These are phyloP conservation scores for Antrozous pallidus DNA, from an alignment of 2,797 vertebrate species.

Conservation along the genomic window DNA sequence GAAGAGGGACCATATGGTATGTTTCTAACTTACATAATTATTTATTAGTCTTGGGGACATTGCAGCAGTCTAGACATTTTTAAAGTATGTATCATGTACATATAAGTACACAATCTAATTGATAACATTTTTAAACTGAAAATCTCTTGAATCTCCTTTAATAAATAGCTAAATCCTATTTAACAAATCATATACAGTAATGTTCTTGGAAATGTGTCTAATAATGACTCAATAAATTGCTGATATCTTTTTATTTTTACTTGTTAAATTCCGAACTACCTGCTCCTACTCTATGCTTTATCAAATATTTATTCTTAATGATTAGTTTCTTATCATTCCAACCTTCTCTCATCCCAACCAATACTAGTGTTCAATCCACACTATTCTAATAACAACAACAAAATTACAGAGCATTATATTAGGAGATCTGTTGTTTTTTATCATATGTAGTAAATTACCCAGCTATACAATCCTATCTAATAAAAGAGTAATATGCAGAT, in stretches of 20 bases:
- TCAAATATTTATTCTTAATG: background rate
- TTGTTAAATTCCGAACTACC: background rate
- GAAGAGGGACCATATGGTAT: background rate
- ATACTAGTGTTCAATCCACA: background rate
- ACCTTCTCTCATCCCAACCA: too few relatives aligned
- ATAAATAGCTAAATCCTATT: background rate
- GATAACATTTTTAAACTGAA: background rate
- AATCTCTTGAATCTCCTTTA: background rate
- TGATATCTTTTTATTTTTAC: background rate
- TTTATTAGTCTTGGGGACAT: background rate
- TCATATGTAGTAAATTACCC: background rate
- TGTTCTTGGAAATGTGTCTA: background rate
- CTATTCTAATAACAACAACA: background rate
- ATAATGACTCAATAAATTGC: background rate
- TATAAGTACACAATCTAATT: background rate
- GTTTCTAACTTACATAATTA: conserved; percentile 32
- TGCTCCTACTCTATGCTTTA: background rate
- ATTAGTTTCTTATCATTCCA: background rate
- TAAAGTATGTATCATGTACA: background rate
- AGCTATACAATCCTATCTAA: background rate
- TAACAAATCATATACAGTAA: background rate
- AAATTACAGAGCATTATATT: background rate
- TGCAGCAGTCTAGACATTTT: background rate
- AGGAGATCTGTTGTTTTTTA: background rate
- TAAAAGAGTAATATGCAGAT: too few relatives aligned